Conservation (phyloP, 1,140 invertebrate genomes). For the Samia ricini region DNA sequence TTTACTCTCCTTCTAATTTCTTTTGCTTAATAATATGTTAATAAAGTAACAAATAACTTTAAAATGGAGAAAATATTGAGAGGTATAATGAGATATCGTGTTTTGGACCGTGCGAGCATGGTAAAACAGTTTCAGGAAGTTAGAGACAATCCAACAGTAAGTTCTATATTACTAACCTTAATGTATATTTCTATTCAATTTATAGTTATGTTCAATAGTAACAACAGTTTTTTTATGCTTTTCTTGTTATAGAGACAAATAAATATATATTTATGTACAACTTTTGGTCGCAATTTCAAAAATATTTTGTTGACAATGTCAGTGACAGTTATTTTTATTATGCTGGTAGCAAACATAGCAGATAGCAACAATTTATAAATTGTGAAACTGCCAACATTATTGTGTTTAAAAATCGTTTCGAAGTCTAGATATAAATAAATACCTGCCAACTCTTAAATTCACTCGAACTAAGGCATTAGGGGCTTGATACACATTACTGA, state of each 20-base stretch:
- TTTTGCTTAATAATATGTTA: neutral
- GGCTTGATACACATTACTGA: neutral
- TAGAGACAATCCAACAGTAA: conserved; percentile 90
- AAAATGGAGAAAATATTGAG: conserved; percentile 90
- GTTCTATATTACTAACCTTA: conserved; percentile 47
- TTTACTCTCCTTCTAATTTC: conserved; percentile 12
- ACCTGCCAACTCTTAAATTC: no score
- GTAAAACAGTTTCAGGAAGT: conserved; percentile 94
- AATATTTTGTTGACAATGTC: conserved; percentile 10
- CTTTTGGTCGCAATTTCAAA: neutral
- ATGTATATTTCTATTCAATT: neutral
- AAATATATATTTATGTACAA: neutral
- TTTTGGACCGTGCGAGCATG: conserved; percentile 89
- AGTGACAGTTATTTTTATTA: conserved; percentile 5
- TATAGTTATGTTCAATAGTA: neutral
- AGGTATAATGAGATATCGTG: conserved; percentile 92
- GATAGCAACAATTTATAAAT: neutral
- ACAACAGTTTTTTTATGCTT: neutral
- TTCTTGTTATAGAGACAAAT: neutral
- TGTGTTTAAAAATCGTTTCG: no score
- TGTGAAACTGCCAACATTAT: no score
- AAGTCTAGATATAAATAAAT: no score
- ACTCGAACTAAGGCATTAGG: neutral
- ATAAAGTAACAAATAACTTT: neutral
- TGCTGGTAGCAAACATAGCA: neutral